phyloP scores from a whole-genome alignment of 2,888 invertebrate genomes.

The Netelia inedita region DNA sequence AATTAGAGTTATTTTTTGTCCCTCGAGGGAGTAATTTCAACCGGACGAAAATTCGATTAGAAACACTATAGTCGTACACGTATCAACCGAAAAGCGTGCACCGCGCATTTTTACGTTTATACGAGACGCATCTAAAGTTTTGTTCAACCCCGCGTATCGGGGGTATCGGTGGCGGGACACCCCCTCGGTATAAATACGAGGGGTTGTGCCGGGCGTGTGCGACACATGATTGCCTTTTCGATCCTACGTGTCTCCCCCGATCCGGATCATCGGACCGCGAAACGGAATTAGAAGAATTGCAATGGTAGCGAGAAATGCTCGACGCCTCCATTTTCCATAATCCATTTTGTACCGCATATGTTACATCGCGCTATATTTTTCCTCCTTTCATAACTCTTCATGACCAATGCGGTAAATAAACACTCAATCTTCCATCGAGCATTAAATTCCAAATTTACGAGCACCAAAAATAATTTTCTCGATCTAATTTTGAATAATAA shows the following conservation, averaged over 20 bases:
- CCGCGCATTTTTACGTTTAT: constrained; percentile 24
- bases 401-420: not conserved
- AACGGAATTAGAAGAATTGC: constrained; percentile 70
- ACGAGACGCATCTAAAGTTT: not conserved
- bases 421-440: not conserved
- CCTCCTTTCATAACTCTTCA: not conserved
- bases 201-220: constrained; percentile 47
- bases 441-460: not conserved
- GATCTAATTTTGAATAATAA: not conserved
- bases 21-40: constrained; percentile 62
- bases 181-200: constrained; percentile 47
- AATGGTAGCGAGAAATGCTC: constrained; percentile 52
- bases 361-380: not conserved
- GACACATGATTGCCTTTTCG: constrained; percentile 72
- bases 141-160: constrained; percentile 27
- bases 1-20: constrained; percentile 9
- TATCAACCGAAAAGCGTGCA: constrained; percentile 2
- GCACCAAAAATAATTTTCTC: too few relatives aligned
- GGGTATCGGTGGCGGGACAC: constrained; percentile 26
- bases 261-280: constrained; percentile 63
- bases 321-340: constrained; percentile 22
- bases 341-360: constrained; percentile 35
- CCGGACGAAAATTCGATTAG: constrained; percentile 77
- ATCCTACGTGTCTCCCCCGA: constrained; percentile 56
- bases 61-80: constrained; percentile 76